Conservation (phyloP, 2,888 invertebrate genomes). For the Mesochorus sp. region DNA sequence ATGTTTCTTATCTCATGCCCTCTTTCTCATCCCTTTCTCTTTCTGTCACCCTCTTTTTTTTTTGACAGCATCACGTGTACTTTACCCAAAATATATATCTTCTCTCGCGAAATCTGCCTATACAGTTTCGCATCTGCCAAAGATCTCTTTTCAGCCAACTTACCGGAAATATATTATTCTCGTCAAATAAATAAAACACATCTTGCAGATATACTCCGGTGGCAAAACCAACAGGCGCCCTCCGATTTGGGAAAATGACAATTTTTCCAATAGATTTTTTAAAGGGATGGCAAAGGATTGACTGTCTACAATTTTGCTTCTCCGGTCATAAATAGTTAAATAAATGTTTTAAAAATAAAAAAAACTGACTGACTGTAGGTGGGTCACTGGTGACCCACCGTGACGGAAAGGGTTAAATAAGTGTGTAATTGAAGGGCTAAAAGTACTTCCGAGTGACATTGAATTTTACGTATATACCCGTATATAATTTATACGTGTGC, state of each 20-base stretch:
- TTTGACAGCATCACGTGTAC: conserved; percentile 35
- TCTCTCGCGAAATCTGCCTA: not conserved
- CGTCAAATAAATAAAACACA: not conserved
- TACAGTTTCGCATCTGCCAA: not conserved
- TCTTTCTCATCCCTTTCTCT: not conserved
- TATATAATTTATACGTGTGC: too few relatives aligned
- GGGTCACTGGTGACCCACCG: too few relatives aligned
- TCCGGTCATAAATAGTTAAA: too few relatives aligned
- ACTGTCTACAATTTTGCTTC: too few relatives aligned
- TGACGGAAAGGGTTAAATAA: too few relatives aligned
- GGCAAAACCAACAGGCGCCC: not conserved
- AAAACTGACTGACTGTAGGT: too few relatives aligned
- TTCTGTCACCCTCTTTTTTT: not conserved
- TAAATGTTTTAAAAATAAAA: too few relatives aligned
- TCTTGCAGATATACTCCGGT: not conserved
- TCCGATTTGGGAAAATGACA: not conserved
- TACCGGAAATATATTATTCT: not conserved
- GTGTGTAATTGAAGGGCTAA: too few relatives aligned
- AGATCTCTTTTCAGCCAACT: not conserved
- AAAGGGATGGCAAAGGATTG: too few relatives aligned
- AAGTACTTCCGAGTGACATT: not conserved
- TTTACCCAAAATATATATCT: conserved; percentile 30
- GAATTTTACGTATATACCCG: not conserved
- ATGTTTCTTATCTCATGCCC: conserved; percentile 2
- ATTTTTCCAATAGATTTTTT: too few relatives aligned